phyloP scores from a whole-genome alignment of 2,888 invertebrate species.

The Pammene aurita region DNA sequence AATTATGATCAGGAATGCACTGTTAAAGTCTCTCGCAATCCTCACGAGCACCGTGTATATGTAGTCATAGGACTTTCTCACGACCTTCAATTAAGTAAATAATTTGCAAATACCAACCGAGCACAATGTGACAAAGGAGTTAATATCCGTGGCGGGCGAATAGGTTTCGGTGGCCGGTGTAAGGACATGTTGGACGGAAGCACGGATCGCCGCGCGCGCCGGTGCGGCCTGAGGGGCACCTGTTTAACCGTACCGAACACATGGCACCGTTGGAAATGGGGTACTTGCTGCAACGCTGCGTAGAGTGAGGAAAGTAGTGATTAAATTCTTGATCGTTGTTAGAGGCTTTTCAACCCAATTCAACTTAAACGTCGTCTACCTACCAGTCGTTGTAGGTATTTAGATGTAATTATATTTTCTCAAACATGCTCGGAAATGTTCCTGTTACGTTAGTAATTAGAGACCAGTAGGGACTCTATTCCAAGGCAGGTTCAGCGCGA shows the following conservation, averaged over 20 bases:
- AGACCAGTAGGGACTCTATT: no score
- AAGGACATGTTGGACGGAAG: constrained; percentile 44
- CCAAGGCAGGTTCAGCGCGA: no score
- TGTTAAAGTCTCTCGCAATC: no score
- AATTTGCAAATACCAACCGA: constrained; percentile 22
- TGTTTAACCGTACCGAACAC: constrained; percentile 15
- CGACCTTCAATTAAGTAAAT: constrained; percentile 6
- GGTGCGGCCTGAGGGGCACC: constrained; percentile 22
- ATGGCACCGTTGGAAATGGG: constrained; percentile 10
- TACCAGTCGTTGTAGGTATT: no score
- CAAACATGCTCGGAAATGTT: no score
- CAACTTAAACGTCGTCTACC: no score
- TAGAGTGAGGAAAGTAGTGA: background rate
- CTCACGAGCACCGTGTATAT: no score
- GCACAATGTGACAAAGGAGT: constrained; percentile 31
- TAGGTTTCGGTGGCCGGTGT: constrained; percentile 26
- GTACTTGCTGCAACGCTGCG: background rate
- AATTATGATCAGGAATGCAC: no score
- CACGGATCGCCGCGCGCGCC: constrained; percentile 48
- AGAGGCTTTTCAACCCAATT: no score
- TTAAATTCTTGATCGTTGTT: no score
- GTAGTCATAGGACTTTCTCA: background rate
- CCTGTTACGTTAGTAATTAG: no score
- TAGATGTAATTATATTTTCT: no score
- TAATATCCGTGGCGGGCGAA: constrained; percentile 34